These are phyloP conservation scores for Tachuris rubrigastra DNA, from an alignment of 2,113 vertebrate genomes.

Conservation along the genomic window DNA sequence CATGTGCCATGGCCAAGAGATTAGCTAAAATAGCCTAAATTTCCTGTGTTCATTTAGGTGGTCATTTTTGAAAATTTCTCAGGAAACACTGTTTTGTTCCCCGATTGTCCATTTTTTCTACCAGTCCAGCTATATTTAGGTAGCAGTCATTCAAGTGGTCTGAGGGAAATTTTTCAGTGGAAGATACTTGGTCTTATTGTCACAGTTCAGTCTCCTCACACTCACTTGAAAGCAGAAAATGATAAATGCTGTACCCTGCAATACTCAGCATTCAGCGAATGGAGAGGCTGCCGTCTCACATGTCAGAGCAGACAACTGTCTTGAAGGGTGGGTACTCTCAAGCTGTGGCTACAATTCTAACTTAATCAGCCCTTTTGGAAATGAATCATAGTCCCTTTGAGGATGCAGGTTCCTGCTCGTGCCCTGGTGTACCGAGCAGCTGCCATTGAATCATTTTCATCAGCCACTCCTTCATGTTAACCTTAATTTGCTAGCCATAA, in stretches of 20 bases:
- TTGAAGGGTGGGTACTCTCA: conserved; percentile 23
- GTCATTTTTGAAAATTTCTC: not conserved
- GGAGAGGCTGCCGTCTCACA: not conserved
- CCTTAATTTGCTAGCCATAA: conserved; percentile 44
- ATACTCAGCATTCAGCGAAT: not conserved
- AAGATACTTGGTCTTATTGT: not conserved
- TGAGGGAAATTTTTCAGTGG: not conserved
- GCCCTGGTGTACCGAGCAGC: not conserved
- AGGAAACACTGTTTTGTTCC: not conserved
- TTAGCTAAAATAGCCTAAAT: not conserved
- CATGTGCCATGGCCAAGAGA: not conserved
- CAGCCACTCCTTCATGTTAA: conserved; percentile 35
- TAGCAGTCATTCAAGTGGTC: not conserved
- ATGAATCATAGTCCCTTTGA: conserved; percentile 46
- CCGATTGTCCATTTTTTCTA: not conserved
- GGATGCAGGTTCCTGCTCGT: not conserved
- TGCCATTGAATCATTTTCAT: conserved; percentile 47
- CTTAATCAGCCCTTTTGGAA: conserved; percentile 44
- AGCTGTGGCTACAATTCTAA: conserved; percentile 36
- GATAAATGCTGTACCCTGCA: conserved; percentile 10
- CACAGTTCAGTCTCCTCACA: not conserved
- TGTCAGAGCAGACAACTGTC: conserved; percentile 45
- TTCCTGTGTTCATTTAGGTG: not conserved
- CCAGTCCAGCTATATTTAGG: conserved; percentile 10
- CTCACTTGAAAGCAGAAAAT: conserved; percentile 22